Base-by-base conservation (phyloP, 2,797 vertebrate genomes). In the Neosilurus hyrtlii region DNA sequence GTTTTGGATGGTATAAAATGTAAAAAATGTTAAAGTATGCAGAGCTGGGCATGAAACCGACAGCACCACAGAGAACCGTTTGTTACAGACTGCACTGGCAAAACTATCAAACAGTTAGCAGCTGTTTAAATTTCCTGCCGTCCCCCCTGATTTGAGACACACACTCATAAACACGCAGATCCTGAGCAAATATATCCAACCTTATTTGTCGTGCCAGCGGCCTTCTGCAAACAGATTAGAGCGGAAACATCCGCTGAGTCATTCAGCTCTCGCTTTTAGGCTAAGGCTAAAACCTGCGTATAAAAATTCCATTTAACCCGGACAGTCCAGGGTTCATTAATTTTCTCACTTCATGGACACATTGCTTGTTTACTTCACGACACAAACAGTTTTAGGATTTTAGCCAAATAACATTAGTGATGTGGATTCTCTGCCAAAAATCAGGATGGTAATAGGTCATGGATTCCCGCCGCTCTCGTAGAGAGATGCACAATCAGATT, bases 141-240 rank as follows among this genome's bases (percentile, higher is more conserved):
- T 80, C 76, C 57, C 20, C 30, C 22, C 35, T 67, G 76, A 84
- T 18, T 59, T 74, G 22, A 68, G 35, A 52, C 57, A 57, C 75
- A 74, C 75, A 54, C 70, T 79, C 75, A 22, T 20, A 72, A 62
- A 56, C 59, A 43, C 66, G 30, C 62, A 61, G 72, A 75, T 54
- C 72, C 70, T 30, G 79, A 86, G 63, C 79, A 85, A 85, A 83
- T 51, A 85, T 54, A 59, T 59, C 35, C 49, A 66, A 51, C 68
- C 54, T 82, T 57, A 76, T 59, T 74, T 66, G 75, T 79, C 37
- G 54, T 59, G 57, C 74, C 80, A 79, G 51, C 22, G 18, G 82
- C 68, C 61, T 66, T 79, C 74, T 65, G 79, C 70, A 83, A 87
- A 83, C 79, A 52, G 84, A 80, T 85, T 81, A 85, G 73, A 30